A percentile compares a stretch with the other conserved stretches of the same genome.
These are phyloP conservation scores for Tribolium castaneum DNA, from an alignment of 1,140 invertebrate genomes.

Conservation along the genomic window DNA sequence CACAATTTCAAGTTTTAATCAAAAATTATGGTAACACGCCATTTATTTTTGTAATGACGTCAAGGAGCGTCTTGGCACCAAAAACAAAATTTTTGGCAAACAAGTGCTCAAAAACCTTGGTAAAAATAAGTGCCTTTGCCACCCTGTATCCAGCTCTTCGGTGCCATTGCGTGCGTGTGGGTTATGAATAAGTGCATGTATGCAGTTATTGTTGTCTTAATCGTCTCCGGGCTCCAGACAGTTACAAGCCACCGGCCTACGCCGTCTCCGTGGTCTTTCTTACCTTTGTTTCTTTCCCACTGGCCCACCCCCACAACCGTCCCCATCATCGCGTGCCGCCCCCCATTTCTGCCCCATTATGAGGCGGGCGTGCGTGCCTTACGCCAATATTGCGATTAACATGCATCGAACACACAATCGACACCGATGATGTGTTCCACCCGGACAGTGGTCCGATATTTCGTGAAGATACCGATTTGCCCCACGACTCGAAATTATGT, in stretches of 20 bases:
- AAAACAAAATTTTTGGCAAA: too few species aligned
- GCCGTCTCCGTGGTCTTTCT: slow-evolving; percentile 11
- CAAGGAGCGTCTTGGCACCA: too few species aligned
- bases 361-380: slow-evolving; percentile 8
- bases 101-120: too few species aligned
- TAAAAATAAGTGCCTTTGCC: not conserved
- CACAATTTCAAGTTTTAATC: too few species aligned
- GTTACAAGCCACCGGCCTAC: slow-evolving; percentile 39
- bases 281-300: not conserved
- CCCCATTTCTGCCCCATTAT: slow-evolving; percentile 6
- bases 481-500: slow-evolving; percentile 4
- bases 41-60: too few species aligned
- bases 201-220: slow-evolving; percentile 40
- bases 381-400: slow-evolving; percentile 37
- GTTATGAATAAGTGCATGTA: slow-evolving; percentile 31
- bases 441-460: not conserved
- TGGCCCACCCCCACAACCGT: not conserved
- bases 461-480: not conserved
- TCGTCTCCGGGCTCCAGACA: slow-evolving; percentile 29
- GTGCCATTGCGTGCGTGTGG: not conserved
- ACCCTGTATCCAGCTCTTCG: too few species aligned
- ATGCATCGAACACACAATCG: slow-evolving; percentile 29
- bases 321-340: slow-evolving; percentile 20
- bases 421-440: slow-evolving; percentile 23
- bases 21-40: too few species aligned